Percentiles rank a stretch among this genome's conserved stretches.
Evolutionary conservation across 2,113 vertebrate species (phyloP).

Genomic region (Bagarius yarrelli): DNA sequence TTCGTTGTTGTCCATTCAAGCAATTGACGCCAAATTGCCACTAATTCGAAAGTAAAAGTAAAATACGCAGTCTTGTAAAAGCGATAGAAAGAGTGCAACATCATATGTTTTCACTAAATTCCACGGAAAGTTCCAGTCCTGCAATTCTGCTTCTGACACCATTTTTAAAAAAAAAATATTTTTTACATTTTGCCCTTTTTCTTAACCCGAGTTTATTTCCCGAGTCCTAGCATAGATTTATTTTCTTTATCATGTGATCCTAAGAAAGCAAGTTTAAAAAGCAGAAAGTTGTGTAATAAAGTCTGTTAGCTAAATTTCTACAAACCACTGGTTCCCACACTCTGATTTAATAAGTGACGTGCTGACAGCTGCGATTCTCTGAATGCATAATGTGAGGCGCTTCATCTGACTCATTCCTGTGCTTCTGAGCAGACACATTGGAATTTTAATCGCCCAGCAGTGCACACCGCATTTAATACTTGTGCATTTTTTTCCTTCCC

Average conservation of each 20-base stretch:
- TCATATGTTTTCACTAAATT: too few relatives aligned
- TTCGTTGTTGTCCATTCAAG: too few relatives aligned
- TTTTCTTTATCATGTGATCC: background rate
- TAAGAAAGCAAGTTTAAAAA: background rate
- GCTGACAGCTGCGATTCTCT: slow-evolving; percentile 17
- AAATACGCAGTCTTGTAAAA: too few relatives aligned
- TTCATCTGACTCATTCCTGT: slow-evolving; percentile 25
- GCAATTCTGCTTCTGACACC: too few relatives aligned
- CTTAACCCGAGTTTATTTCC: too few relatives aligned
- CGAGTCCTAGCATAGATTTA: background rate
- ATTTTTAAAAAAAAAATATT: too few relatives aligned
- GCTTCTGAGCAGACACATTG: background rate
- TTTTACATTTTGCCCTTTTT: too few relatives aligned
- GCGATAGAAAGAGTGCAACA: too few relatives aligned
- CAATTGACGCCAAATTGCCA: too few relatives aligned
- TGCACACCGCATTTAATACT: background rate
- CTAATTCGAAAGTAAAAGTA: too few relatives aligned
- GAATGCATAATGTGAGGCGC: slow-evolving; percentile 15
- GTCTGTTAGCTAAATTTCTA: slow-evolving; percentile 5
- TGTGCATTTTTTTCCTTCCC: background rate
- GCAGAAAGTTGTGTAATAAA: background rate
- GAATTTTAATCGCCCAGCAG: background rate
- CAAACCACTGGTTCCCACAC: slow-evolving; percentile 16
- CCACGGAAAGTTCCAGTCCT: too few relatives aligned
- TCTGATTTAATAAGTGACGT: background rate